Evolutionary conservation across 2,113 vertebrate species (phyloP).

Genomic region (Dipodomys ordii): DNA sequence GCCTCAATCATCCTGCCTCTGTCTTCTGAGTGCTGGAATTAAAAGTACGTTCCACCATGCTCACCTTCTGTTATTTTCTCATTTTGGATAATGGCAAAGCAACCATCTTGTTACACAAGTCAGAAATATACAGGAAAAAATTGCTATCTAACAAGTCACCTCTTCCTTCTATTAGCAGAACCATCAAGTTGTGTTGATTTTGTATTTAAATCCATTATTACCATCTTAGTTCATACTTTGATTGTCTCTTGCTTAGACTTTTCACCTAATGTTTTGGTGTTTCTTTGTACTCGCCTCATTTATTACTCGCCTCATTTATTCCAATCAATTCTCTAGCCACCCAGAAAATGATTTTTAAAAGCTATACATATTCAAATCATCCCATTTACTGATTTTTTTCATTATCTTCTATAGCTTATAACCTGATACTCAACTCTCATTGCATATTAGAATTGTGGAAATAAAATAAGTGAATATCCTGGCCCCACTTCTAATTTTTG

Average conservation of each 20-base stretch:
- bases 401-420: neutral
- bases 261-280: neutral
- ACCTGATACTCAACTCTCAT: neutral
- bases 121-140: neutral
- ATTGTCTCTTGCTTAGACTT: neutral
- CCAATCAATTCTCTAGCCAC: neutral
- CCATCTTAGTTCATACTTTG: neutral
- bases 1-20: too few species aligned
- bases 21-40: too few species aligned
- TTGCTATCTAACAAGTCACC: neutral
- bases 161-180: neutral
- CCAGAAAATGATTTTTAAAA: neutral
- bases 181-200: neutral
- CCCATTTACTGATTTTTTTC: neutral
- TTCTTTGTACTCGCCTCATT: neutral
- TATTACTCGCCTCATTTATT: neutral
- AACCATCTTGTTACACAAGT: neutral
- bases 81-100: neutral
- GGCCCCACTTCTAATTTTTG: neutral
- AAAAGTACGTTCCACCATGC: too few species aligned
- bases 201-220: neutral
- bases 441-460: neutral
- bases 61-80: neutral
- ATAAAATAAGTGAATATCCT: neutral
- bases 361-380: neutral